Percentiles rank a stretch among this genome's conserved stretches.
Conservation (phyloP, 2,888 invertebrate genomes). For the Steinernema scapterisci region DNA sequence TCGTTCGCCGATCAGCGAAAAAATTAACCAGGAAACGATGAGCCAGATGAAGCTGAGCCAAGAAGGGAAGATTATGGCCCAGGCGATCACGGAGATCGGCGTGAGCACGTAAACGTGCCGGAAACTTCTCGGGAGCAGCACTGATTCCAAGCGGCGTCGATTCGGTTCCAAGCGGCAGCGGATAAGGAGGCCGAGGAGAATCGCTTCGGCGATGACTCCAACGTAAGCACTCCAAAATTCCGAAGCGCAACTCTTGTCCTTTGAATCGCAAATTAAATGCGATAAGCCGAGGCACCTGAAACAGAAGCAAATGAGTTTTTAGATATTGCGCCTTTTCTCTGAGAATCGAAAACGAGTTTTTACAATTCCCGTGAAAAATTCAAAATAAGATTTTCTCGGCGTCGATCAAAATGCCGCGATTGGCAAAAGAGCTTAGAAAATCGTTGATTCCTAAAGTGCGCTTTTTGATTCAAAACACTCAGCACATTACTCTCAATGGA, state of each 20-base stretch:
- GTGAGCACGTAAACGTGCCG: slow-evolving; percentile 18
- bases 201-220: slow-evolving; percentile 17
- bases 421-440: too few relatives aligned
- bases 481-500: too few relatives aligned
- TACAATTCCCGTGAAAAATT: too few relatives aligned
- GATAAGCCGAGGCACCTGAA: slow-evolving; percentile 2
- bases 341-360: too few relatives aligned
- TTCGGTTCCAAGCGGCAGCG: slow-evolving; percentile 15
- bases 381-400: neutral
- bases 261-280: neutral
- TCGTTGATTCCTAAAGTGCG: neutral
- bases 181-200: neutral
- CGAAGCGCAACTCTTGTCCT: neutral
- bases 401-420: too few relatives aligned
- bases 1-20: slow-evolving; percentile 29
- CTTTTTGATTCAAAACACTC: too few relatives aligned
- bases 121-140: slow-evolving; percentile 26
- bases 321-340: too few relatives aligned
- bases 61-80: slow-evolving; percentile 11
- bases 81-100: slow-evolving; percentile 9
- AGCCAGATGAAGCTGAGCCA: slow-evolving; percentile 26
- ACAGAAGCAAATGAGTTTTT: too few relatives aligned
- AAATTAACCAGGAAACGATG: slow-evolving; percentile 15
- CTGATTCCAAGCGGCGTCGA: neutral
- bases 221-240: slow-evolving; percentile 11